Percentiles rank a stretch among this genome's conserved stretches.
Conservation (phyloP, 1,140 invertebrate species). For the Cherax quadricarinatus region DNA sequence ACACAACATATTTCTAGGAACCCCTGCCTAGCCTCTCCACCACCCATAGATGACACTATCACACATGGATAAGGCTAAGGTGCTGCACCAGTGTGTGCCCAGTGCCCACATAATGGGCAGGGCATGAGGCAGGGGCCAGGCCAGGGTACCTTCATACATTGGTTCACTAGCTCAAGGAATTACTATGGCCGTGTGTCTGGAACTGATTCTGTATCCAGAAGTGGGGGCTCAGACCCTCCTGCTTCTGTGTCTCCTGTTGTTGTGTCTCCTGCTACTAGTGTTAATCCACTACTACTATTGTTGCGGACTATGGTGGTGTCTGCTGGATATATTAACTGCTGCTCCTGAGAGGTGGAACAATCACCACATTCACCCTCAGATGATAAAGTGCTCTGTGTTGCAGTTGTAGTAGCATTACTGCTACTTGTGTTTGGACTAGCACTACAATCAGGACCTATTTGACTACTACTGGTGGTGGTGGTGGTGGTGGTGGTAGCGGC, state of each 20-base stretch:
- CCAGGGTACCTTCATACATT: constrained; percentile 63
- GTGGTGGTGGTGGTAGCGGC: constrained; percentile 1
- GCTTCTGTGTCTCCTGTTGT: constrained; percentile 20
- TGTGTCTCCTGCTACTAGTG: constrained; percentile 12
- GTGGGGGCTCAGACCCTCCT: constrained; percentile 48
- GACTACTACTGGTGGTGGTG: not conserved
- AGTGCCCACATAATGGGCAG: not conserved
- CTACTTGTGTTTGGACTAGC: constrained; percentile 37
- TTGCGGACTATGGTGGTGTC: constrained; percentile 20
- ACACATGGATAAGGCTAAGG: constrained; percentile 57
- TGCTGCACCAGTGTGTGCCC: constrained; percentile 55
- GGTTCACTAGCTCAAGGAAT: constrained; percentile 56
- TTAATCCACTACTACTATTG: constrained; percentile 52
- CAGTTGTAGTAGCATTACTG: constrained; percentile 19
- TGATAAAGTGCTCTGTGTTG: constrained; percentile 19
- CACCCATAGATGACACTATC: constrained; percentile 6
- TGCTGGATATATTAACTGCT: constrained; percentile 17
- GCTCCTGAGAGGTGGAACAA: constrained; percentile 24
- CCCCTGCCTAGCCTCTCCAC: constrained; percentile 32
- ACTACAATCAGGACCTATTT: constrained; percentile 35
- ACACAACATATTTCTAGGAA: constrained; percentile 56
- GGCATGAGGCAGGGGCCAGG: constrained; percentile 37
- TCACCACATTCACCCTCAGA: constrained; percentile 46
- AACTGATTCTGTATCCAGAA: constrained; percentile 31
- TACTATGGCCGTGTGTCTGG: constrained; percentile 68